Conservation (phyloP, 1,140 invertebrate genomes). For the Zaprionus tsacasi region DNA sequence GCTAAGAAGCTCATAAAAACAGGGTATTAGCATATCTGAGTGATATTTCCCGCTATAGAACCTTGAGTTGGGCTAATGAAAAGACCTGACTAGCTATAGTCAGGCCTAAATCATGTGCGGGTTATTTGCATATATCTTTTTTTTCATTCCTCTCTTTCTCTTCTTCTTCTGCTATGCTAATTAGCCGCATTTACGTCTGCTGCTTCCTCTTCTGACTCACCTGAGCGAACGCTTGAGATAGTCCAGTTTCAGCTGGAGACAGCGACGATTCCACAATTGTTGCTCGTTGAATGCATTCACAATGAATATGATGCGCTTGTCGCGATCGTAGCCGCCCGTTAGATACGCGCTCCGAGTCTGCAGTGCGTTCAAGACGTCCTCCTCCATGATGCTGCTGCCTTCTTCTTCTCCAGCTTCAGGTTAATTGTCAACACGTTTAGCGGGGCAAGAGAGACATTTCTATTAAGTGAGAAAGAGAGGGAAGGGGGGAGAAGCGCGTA, state of each 20-base stretch:
- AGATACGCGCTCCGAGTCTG: conserved; percentile 86
- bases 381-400: conserved; percentile 72
- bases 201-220: conserved; percentile 78
- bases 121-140: conserved; percentile 72
- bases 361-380: conserved; percentile 85
- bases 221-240: conserved; percentile 88
- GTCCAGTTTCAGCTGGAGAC: conserved; percentile 86
- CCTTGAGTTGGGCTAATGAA: conserved; percentile 53
- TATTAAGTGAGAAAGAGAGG: conserved; percentile 19
- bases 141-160: conserved; percentile 20
- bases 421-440: conserved; percentile 48
- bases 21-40: conserved; percentile 36
- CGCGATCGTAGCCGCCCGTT: conserved; percentile 88
- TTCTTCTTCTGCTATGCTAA: conserved; percentile 55
- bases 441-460: conserved; percentile 39
- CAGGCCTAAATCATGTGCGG: conserved; percentile 62
- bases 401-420: too few relatives aligned
- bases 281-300: conserved; percentile 87
- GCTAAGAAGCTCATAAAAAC: conserved; percentile 19
- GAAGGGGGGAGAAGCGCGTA: conserved; percentile 31
- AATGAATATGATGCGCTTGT: conserved; percentile 87
- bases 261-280: conserved; percentile 85
- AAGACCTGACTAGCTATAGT: conserved; percentile 38
- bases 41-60: background rate
- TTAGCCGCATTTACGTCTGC: conserved; percentile 49